phyloP scores from a whole-genome alignment of 2,113 vertebrate species.

The Rhinolophus ferrumequinum region DNA sequence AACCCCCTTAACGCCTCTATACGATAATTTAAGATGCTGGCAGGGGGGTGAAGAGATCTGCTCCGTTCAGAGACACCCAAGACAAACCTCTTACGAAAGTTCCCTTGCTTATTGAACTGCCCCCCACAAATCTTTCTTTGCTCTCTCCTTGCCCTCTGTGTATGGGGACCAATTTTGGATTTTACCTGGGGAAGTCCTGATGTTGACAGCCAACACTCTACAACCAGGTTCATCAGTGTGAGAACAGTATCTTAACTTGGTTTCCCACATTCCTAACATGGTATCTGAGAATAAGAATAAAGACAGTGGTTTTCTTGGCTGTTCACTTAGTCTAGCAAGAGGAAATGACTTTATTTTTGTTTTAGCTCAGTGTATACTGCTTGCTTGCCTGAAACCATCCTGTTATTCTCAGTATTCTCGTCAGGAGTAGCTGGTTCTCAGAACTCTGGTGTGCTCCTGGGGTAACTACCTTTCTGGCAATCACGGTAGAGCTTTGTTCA shows the following conservation, averaged over 20 bases:
- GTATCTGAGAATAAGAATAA: not conserved
- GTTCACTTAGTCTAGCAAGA: too few relatives aligned
- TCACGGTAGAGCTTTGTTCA: not conserved
- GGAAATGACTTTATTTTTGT: not conserved
- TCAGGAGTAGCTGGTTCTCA: not conserved
- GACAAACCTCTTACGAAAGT: not conserved
- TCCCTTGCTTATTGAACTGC: not conserved
- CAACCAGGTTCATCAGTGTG: not conserved
- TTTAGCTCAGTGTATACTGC: not conserved
- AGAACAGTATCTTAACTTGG: too few relatives aligned
- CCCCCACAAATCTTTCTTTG: not conserved
- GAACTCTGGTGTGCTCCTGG: not conserved
- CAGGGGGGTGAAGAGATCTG: not conserved
- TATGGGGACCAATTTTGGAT: not conserved
- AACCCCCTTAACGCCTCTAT: not conserved
- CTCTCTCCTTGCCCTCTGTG: not conserved
- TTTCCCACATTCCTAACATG: not conserved
- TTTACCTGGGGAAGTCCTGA: not conserved
- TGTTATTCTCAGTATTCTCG: not conserved
- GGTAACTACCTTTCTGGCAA: not conserved
- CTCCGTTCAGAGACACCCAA: too few relatives aligned
- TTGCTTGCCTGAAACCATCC: not conserved
- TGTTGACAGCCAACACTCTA: not conserved
- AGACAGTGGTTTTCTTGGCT: not conserved
- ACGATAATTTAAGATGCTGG: not conserved